Evolutionary conservation across 2,113 vertebrate genomes (phyloP).

Genomic region (Microcebus jonahi): DNA sequence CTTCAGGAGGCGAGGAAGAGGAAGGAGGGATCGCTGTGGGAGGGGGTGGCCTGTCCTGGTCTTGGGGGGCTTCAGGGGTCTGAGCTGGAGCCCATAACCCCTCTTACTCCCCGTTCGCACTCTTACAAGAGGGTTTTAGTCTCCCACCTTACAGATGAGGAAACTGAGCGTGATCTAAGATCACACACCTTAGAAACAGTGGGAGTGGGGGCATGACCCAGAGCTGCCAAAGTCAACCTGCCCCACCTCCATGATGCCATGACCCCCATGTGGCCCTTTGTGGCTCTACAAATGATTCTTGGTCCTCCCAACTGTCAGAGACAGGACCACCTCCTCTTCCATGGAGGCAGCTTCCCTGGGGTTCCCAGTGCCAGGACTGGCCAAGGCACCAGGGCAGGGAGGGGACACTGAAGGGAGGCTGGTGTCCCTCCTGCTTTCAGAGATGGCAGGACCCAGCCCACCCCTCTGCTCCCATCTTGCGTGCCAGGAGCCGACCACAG

Average conservation of each 20-base stretch:
- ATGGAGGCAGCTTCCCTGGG: neutral
- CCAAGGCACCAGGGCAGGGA: neutral
- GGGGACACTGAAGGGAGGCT: neutral
- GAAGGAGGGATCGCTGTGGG: no score
- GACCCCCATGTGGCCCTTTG: neutral
- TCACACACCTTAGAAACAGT: neutral
- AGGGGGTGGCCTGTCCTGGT: neutral
- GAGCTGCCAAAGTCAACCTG: fast-evolving
- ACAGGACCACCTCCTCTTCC: neutral
- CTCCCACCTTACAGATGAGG: neutral
- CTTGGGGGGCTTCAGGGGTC: neutral
- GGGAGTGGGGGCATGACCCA: fast-evolving
- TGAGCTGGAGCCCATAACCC: neutral
- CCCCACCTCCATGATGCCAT: fast-evolving
- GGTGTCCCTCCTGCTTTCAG: neutral
- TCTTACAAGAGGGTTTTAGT: no score
- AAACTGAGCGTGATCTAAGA: neutral
- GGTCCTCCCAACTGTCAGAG: neutral
- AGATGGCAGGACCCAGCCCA: neutral
- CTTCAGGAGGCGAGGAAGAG: neutral
- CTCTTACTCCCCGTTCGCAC: no score
- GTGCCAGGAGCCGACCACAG: neutral
- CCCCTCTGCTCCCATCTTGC: neutral
- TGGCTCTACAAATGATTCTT: neutral
- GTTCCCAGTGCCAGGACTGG: fast-evolving